Evolutionary conservation across 2,888 invertebrate species (phyloP).

Genomic region (Hydrotaea cyrtoneurina): DNA sequence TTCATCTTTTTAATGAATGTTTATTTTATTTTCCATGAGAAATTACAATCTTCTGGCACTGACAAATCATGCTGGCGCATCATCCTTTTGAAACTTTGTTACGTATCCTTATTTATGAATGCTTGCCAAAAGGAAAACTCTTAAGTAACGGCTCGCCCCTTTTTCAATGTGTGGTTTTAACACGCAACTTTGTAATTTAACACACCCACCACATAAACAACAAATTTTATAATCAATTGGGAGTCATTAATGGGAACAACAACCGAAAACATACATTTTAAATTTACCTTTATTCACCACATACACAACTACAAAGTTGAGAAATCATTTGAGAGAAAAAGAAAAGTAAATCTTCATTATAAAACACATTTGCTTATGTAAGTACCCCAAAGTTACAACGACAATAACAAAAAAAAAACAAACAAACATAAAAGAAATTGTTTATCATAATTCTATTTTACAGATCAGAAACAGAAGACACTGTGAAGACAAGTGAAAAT

Average conservation of each 20-base stretch:
- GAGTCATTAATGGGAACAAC: neutral
- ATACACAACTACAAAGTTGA: neutral
- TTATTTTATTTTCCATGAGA: too few relatives aligned
- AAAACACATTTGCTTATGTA: constrained; percentile 45
- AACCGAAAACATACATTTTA: neutral
- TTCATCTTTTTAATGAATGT: too few relatives aligned
- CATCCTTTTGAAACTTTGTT: too few relatives aligned
- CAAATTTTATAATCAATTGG: constrained; percentile 12
- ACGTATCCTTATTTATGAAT: neutral
- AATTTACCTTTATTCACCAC: neutral
- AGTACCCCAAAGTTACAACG: constrained; percentile 41
- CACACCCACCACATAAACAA: too few relatives aligned
- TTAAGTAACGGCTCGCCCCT: constrained; percentile 10
- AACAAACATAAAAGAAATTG: constrained; percentile 18
- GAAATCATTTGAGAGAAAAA: neutral
- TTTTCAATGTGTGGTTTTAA: neutral
- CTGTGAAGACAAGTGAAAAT: neutral
- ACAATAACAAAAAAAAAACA: too few relatives aligned
- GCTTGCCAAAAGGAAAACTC: neutral
- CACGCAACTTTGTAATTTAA: constrained; percentile 18
- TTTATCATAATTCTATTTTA: constrained; percentile 42
- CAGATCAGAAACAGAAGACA: constrained; percentile 42
- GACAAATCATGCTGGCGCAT: too few relatives aligned
- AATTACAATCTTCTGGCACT: too few relatives aligned
- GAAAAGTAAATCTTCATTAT: neutral